Percentiles rank a stretch among this genome's conserved stretches.
phyloP scores from a whole-genome alignment of 2,113 vertebrate genomes.

The Microcebus ravelobensis region DNA sequence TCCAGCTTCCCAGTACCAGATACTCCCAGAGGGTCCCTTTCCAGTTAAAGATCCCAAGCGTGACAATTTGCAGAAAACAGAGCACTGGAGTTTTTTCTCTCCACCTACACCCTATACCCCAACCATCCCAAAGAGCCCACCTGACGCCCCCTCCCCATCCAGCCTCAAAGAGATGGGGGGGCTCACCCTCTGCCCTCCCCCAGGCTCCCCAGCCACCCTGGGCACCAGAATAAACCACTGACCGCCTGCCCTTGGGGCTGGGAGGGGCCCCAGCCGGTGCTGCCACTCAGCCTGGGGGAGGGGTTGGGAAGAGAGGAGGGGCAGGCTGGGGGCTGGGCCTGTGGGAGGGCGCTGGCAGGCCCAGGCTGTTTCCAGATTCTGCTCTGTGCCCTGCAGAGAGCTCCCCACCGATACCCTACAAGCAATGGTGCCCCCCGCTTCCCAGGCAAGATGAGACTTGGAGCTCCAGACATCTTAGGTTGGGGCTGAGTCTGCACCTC shows the following conservation, averaged over 20 bases:
- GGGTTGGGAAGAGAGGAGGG: neutral
- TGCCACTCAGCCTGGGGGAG: constrained; percentile 58
- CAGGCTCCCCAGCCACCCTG: neutral
- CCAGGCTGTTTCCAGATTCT: neutral
- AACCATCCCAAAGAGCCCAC: neutral
- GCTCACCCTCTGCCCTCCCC: neutral
- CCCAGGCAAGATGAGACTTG: neutral
- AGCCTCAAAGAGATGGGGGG: neutral
- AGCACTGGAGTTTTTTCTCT: neutral
- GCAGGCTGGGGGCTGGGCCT: neutral
- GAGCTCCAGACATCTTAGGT: neutral
- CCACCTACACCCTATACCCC: neutral
- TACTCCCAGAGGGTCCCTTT: neutral
- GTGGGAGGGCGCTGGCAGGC: neutral
- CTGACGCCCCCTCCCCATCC: neutral
- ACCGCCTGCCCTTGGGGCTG: neutral
- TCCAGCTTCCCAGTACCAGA: neutral
- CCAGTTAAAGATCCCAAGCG: neutral
- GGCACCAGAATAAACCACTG: constrained; percentile 61
- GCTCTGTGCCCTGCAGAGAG: neutral
- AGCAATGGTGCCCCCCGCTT: neutral
- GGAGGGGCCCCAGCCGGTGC: constrained; percentile 50
- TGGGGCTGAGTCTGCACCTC: neutral
- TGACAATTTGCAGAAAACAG: neutral
- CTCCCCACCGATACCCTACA: neutral